A percentile compares a stretch with the other conserved stretches of the same genome.
Conservation (phyloP, 2,113 vertebrate species). For the Globicephala melas region DNA sequence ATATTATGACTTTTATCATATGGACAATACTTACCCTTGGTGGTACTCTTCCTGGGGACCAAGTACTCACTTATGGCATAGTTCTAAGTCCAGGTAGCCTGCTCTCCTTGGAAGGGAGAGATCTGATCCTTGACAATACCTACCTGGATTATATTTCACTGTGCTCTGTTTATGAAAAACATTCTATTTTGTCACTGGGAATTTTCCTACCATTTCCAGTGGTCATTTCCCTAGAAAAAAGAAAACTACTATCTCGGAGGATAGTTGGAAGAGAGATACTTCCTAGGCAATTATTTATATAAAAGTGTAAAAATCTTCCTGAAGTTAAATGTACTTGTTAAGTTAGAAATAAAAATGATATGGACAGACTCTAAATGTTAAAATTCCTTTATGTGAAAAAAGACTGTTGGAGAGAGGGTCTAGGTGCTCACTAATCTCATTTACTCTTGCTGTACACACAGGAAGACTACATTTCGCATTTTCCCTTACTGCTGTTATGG, state of each 20-base stretch:
- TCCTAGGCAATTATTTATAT: neutral
- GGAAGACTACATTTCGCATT: neutral
- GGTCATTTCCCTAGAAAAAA: neutral
- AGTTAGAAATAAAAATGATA: neutral
- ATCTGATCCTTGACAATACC: neutral
- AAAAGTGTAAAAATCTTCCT: neutral
- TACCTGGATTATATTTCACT: neutral
- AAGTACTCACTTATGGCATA: neutral
- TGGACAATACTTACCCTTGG: neutral
- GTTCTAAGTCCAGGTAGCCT: neutral
- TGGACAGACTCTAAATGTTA: neutral
- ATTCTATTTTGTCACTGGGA: neutral
- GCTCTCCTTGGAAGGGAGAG: neutral
- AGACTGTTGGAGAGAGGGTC: neutral
- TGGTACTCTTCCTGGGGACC: neutral
- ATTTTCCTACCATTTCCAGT: neutral
- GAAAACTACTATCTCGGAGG: neutral
- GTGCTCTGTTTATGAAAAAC: neutral
- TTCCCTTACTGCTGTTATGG: neutral
- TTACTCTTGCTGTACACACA: neutral
- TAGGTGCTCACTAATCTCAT: neutral
- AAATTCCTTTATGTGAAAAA: neutral
- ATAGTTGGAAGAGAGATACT: neutral
- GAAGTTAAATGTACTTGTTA: neutral
- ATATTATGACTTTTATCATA: neutral